Evolutionary conservation across 2,888 invertebrate species (phyloP).

Genomic region (Junonia oenone): DNA sequence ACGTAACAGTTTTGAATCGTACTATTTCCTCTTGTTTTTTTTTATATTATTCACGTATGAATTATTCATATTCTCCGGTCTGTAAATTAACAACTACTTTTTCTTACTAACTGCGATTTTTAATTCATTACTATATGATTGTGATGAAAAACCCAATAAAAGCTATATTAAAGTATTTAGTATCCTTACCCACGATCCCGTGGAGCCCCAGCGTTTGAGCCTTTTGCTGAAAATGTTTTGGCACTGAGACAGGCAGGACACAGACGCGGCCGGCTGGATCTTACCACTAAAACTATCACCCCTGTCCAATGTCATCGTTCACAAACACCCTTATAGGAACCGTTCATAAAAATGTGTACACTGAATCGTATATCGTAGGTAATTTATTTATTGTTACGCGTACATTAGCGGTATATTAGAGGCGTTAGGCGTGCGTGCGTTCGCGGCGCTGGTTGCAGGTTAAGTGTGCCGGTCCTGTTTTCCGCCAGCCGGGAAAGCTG

Average conservation of each 20-base stretch:
- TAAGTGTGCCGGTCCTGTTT: slow-evolving; percentile 44
- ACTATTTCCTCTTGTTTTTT: not conserved
- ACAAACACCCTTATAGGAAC: slow-evolving; percentile 33
- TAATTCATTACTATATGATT: not conserved
- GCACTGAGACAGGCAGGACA: slow-evolving; percentile 76
- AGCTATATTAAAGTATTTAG: not conserved
- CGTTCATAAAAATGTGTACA: slow-evolving; percentile 15
- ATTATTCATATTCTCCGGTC: too few species aligned
- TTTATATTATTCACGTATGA: too few species aligned
- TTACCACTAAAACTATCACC: slow-evolving; percentile 69
- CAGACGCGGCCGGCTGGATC: slow-evolving; percentile 72
- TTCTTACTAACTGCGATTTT: too few species aligned
- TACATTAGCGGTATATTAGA: slow-evolving; percentile 20
- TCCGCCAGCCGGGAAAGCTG: slow-evolving; percentile 56
- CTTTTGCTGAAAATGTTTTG: slow-evolving; percentile 84
- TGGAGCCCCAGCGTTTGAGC: slow-evolving; percentile 85
- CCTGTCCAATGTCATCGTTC: slow-evolving; percentile 71
- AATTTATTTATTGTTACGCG: not conserved
- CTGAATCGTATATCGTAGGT: not conserved
- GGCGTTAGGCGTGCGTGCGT: slow-evolving; percentile 43
- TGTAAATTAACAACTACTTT: too few species aligned
- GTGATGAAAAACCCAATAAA: not conserved
- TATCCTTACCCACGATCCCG: slow-evolving; percentile 85
- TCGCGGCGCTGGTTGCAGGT: slow-evolving; percentile 40
- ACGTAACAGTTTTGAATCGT: slow-evolving; percentile 2